A percentile compares a stretch with the other conserved stretches of the same genome.
These are phyloP conservation scores for Drosophila parvula DNA, from an alignment of 1,140 invertebrate species.

Conservation along the genomic window DNA sequence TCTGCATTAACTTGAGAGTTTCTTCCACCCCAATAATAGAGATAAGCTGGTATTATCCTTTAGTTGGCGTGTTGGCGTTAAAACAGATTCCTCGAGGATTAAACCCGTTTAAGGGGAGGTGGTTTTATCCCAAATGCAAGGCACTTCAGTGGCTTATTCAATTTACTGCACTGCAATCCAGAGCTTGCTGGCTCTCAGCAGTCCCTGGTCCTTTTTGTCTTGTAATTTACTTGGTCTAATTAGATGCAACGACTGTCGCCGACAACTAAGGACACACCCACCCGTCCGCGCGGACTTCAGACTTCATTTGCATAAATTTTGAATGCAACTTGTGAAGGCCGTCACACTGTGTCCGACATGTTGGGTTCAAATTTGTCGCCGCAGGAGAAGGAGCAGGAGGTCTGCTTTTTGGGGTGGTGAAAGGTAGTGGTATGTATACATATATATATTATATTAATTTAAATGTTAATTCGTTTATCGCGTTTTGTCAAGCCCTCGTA, in stretches of 20 bases:
- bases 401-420: constrained; percentile 29
- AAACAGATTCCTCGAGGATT: neutral
- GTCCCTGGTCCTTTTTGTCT: constrained; percentile 27
- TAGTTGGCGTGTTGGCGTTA: neutral
- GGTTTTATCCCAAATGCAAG: neutral
- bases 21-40: neutral
- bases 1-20: neutral
- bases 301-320: constrained; percentile 71
- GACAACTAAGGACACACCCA: constrained; percentile 46
- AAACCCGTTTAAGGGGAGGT: neutral
- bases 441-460: constrained; percentile 75
- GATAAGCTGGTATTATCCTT: neutral
- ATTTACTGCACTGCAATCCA: constrained; percentile 30
- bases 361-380: constrained; percentile 31
- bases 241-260: constrained; percentile 64
- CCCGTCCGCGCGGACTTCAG: constrained; percentile 9
- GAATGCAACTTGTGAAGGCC: constrained; percentile 45
- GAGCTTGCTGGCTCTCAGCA: constrained; percentile 5
- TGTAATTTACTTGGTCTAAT: constrained; percentile 54
- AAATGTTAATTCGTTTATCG: constrained; percentile 81
- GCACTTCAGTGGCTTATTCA: constrained; percentile 29
- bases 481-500: constrained; percentile 61
- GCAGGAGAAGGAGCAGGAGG: constrained; percentile 10
- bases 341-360: constrained; percentile 36
- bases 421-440: neutral